Conservation (phyloP, 92 coral and sea anemone genomes). For the Phenganax marumi region DNA sequence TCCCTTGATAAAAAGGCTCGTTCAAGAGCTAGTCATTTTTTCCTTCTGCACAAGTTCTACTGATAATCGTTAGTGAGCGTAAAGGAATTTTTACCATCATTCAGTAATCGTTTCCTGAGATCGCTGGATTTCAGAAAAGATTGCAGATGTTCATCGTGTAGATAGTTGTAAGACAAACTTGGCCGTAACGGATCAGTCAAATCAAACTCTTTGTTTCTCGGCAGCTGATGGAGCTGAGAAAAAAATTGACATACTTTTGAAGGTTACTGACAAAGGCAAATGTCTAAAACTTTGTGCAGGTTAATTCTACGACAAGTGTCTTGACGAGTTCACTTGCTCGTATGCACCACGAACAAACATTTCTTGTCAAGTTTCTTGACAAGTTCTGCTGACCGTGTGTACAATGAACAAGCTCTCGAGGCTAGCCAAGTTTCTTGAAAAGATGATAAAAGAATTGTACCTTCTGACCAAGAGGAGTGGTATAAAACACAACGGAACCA, state of each 20-base stretch:
- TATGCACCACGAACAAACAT: too few species aligned
- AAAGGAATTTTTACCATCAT: constrained; percentile 60
- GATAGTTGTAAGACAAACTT: constrained; percentile 71
- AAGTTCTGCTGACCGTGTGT: too few species aligned
- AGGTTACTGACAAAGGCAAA: not conserved
- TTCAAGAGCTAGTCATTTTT: too few species aligned
- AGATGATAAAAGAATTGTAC: constrained; percentile 38
- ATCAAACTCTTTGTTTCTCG: constrained; percentile 77
- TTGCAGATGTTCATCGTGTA: constrained; percentile 87
- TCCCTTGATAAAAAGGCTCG: too few species aligned
- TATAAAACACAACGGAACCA: constrained; percentile 74
- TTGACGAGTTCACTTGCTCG: too few species aligned
- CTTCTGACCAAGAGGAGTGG: constrained; percentile 77
- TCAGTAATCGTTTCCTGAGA: constrained; percentile 64
- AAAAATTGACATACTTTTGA: not conserved
- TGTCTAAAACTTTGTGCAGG: not conserved
- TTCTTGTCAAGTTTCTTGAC: too few species aligned
- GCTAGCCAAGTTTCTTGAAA: too few species aligned
- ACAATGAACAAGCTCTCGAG: too few species aligned
- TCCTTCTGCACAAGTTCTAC: too few species aligned
- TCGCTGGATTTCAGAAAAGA: constrained; percentile 72
- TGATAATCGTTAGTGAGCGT: too few species aligned
- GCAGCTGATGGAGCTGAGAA: constrained; percentile 69
- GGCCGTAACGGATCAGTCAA: constrained; percentile 65
- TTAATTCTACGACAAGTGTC: too few species aligned